Percentiles rank a stretch among this genome's conserved stretches.
Evolutionary conservation across 2,797 vertebrate genomes (phyloP).

Genomic region (Ispidina picta): DNA sequence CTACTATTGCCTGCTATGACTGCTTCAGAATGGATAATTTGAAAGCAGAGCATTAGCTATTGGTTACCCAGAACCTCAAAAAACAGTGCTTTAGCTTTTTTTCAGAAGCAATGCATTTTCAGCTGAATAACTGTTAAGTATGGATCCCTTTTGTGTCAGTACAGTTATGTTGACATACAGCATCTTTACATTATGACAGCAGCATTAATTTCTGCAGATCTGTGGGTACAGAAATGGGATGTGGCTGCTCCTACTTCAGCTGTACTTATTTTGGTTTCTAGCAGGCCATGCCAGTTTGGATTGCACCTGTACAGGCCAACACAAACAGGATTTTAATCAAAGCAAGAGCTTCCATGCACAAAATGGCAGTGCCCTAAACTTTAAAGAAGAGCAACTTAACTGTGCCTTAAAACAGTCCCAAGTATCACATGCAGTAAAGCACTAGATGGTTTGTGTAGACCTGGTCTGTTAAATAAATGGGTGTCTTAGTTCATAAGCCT

Average conservation of each 20-base stretch:
- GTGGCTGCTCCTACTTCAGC: background rate
- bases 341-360: background rate
- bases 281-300: background rate
- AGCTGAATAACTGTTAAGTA: background rate
- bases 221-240: background rate
- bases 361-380: background rate
- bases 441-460: background rate
- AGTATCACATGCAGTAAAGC: background rate
- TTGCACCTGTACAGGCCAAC: background rate
- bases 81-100: background rate
- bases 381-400: background rate
- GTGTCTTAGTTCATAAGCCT: background rate
- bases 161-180: background rate
- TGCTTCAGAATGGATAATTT: background rate
- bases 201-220: background rate
- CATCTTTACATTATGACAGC: rapidly evolving
- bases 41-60: background rate
- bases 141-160: background rate
- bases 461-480: background rate
- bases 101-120: background rate
- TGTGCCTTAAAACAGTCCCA: background rate
- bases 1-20: background rate
- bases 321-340: background rate
- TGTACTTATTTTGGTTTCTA: background rate
- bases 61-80: background rate